Percentiles rank a stretch among this genome's conserved stretches.
Conservation (phyloP, 23 tunicate genomes). For the Styela plicata region DNA sequence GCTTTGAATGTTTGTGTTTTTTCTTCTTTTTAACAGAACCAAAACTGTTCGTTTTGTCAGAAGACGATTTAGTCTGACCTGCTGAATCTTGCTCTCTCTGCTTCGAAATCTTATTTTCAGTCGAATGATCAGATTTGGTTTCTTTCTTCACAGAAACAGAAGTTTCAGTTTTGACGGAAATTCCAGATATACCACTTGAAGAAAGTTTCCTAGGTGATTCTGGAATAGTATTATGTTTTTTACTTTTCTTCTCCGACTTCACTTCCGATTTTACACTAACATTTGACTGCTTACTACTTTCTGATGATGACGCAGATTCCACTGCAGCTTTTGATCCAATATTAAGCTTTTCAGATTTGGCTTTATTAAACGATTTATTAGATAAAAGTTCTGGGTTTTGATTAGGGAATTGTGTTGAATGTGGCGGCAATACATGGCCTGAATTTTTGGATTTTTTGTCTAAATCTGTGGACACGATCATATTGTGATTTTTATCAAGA, state of each 20-base stretch:
- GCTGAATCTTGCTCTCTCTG: not conserved
- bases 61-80: not conserved
- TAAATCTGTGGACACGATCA: not conserved
- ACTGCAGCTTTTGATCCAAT: not conserved
- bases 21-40: constrained; percentile 17
- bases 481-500: not conserved
- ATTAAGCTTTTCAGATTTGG: not conserved
- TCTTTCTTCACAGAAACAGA: constrained; percentile 35
- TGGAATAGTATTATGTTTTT: constrained; percentile 33
- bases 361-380: not conserved
- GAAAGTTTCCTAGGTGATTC: constrained; percentile 41
- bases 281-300: not conserved
- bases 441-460: not conserved
- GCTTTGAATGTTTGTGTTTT: constrained; percentile 24
- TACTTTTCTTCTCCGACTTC: constrained; percentile 27
- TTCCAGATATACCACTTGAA: constrained; percentile 1
- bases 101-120: not conserved
- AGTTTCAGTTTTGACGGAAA: constrained; percentile 1
- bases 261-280: not conserved
- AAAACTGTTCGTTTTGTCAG: not conserved
- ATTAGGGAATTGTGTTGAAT: not conserved
- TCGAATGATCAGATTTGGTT: not conserved
- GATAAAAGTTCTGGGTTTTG: not conserved
- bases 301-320: not conserved
- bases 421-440: not conserved